Conservation (phyloP, 2,888 invertebrate genomes). For the Hyalella azteca region DNA sequence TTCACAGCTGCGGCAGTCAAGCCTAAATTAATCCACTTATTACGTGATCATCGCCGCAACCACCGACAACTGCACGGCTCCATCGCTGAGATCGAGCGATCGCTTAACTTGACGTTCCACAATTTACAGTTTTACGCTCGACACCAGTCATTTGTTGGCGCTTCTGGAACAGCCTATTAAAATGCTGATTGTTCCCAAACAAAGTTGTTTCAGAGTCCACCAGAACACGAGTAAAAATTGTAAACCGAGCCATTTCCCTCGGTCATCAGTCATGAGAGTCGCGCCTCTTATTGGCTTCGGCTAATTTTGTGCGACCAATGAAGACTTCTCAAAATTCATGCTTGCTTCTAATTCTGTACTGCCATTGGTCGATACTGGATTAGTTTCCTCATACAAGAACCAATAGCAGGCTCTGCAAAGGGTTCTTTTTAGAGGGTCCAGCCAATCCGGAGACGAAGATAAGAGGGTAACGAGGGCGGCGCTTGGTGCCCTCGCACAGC, state of each 20-base stretch:
- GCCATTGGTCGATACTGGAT: neutral
- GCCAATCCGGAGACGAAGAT: neutral
- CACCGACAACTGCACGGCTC: conserved; percentile 13
- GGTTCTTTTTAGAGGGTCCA: neutral
- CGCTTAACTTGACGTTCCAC: conserved; percentile 17
- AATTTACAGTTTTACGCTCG: conserved; percentile 36
- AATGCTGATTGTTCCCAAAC: conserved; percentile 40
- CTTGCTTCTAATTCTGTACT: neutral
- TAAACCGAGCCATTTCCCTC: conserved; percentile 36
- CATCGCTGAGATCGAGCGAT: neutral
- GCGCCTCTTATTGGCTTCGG: conserved; percentile 10
- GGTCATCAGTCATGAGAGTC: conserved; percentile 25
- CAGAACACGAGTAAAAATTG: conserved; percentile 32
- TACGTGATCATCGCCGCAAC: neutral
- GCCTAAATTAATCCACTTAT: neutral
- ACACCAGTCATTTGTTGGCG: conserved; percentile 36
- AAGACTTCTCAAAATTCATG: neutral
- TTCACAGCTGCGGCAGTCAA: no score
- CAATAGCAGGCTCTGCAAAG: neutral
- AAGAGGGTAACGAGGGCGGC: conserved; percentile 3
- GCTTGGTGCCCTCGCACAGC: neutral
- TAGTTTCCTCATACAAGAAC: neutral
- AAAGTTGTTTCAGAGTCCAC: conserved; percentile 39
- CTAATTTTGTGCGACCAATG: conserved; percentile 6
- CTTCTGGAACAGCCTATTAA: conserved; percentile 38